phyloP scores from a whole-genome alignment of 2,113 vertebrate genomes.

The Engraulis encrasicolus region DNA sequence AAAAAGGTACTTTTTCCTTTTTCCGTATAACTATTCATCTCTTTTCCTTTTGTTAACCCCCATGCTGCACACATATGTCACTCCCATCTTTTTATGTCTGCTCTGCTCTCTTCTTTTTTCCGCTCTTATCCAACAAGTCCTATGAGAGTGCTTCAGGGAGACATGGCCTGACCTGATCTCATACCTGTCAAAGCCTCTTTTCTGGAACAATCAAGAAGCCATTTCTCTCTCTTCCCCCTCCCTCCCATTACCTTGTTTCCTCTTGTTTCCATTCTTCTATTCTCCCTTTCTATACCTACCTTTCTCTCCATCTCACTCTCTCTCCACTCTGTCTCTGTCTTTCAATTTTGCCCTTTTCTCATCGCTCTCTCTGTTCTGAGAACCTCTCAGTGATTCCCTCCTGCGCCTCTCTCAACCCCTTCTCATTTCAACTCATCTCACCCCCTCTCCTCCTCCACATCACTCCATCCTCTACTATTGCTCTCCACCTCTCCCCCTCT shows the following conservation, averaged over 20 bases:
- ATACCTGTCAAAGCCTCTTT: conserved; percentile 17
- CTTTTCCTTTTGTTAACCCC: background rate
- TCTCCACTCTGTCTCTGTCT: background rate
- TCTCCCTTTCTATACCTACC: background rate
- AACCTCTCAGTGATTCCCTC: background rate
- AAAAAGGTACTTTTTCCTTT: no score
- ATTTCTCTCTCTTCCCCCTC: background rate
- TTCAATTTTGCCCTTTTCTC: background rate
- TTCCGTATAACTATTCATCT: no score
- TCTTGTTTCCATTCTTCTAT: background rate
- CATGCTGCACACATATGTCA: background rate
- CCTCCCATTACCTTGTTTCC: background rate
- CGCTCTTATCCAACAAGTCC: background rate
- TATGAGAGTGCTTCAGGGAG: background rate
- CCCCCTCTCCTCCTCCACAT: background rate
- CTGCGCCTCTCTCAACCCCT: background rate
- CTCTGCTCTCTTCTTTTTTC: background rate
- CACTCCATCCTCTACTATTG: background rate
- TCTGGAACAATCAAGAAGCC: conserved; percentile 5
- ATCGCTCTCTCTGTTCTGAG: background rate
- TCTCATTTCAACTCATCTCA: no score
- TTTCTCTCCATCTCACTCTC: background rate
- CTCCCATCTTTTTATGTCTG: background rate
- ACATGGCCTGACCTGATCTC: background rate
- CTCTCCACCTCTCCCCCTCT: conserved; percentile 19